Evolutionary conservation across 2,113 vertebrate genomes (phyloP).

Genomic region (Narcine bancroftii): DNA sequence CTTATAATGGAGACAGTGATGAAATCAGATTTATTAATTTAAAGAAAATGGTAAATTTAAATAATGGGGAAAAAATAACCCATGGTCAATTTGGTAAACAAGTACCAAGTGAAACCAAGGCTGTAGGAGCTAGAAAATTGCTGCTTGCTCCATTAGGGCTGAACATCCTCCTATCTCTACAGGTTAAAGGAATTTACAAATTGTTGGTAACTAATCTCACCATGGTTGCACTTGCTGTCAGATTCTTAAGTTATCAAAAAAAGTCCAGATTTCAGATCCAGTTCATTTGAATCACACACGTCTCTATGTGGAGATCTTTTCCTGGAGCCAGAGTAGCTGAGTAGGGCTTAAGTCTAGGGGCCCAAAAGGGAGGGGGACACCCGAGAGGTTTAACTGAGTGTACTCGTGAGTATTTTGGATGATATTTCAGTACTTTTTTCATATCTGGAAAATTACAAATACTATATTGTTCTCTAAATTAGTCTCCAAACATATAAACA

Average conservation of each 20-base stretch:
- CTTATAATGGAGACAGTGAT: background rate
- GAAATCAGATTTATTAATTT: background rate
- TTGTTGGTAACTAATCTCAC: background rate
- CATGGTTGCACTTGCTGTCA: background rate
- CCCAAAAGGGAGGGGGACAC: too few relatives aligned
- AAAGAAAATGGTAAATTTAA: background rate
- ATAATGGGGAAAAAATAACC: background rate
- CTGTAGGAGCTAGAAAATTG: background rate
- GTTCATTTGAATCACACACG: background rate
- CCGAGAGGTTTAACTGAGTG: too few relatives aligned
- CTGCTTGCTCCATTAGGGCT: background rate
- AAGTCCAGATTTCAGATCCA: slow-evolving; percentile 7
- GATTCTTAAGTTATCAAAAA: background rate
- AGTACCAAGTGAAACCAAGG: background rate
- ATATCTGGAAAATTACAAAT: too few relatives aligned
- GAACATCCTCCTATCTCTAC: background rate
- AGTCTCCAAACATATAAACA: too few relatives aligned
- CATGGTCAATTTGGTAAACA: background rate
- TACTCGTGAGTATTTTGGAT: too few relatives aligned
- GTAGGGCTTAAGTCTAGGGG: too few relatives aligned
- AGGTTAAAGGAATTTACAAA: background rate
- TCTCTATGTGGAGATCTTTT: slow-evolving; percentile 6
- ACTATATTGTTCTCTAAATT: too few relatives aligned
- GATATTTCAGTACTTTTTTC: too few relatives aligned
- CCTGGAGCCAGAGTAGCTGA: too few relatives aligned